Base-by-base conservation (phyloP, 2,797 vertebrate genomes). In the Sebastes vulpes region DNA sequence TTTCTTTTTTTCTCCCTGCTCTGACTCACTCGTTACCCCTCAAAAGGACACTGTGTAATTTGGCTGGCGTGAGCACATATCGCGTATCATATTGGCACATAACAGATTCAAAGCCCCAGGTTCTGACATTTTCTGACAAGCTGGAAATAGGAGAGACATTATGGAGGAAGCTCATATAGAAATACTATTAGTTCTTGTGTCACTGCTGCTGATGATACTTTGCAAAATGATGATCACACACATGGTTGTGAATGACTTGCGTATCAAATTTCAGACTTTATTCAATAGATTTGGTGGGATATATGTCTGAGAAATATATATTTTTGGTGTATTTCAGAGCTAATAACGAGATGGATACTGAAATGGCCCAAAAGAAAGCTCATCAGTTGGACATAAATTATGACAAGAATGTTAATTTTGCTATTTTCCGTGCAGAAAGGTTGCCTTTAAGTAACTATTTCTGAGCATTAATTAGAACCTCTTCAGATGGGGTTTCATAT, bases 31-130 rank as follows among this genome's bases (percentile, higher is more conserved):
- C 29, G 16, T 59, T 76, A 52, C 1, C 61, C 54, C 72, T 73
- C 4, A 77, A 67, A 82, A 73, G 73, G 66, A 79, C 65, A 85
- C 77, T 73, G 66, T 75, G 70, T 85, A 61, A 89, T 90, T 79
- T 78, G 81, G 72, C 71, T 38, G 16, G 32, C 21, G 65, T 48
- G 68, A 71, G 57, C 29, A 26, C 77, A 67, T 21, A 74, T 84
- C 63, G 52, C 48, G 59, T 68, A 80, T 90, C 77, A 74, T 72
- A 88, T 65, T 82, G 66, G 75, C 65, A 82, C 65, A 12, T 65
- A 66, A 66, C 78, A 69, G 50, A 61, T 71, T 67, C 60, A 77
- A 73, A 81, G 67, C 73, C 70, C 1, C 56, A 54, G 56, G 69
- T 64, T 63, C 42, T 64, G 68, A 82, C 50, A 29, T 58, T 63